Base-by-base conservation (phyloP, 30 jellyfish, hydroid and myxozoan genomes). In the Aurelia sp. region DNA sequence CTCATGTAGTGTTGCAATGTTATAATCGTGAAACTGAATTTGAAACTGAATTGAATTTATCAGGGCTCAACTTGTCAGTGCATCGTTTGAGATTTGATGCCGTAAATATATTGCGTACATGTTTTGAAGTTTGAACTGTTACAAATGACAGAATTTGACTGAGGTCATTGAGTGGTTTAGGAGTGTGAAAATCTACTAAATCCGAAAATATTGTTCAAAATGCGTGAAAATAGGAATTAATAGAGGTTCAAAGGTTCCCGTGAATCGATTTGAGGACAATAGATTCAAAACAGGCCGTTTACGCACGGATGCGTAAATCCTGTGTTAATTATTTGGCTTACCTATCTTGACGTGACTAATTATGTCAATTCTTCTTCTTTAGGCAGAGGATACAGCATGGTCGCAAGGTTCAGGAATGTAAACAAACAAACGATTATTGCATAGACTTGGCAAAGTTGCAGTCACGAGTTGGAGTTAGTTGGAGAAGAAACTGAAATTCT, bases 281-380 rank as follows among this genome's bases (percentile, higher is more conserved):
- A 3, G 80, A 69, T 30, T 16, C 80, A 17, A 15, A 22, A 69
- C 80, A 17, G 27, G 21, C 47, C 18, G 38, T 17, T 33, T 69
- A 18, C 4, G 80, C 15, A 69, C 4, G 80, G 27, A 69, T 69
- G 62, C 63, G 80, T 22, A 69, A 40, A 40, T 69, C 80, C 33
- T 69, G 52, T 69, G 80, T 31, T 69, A 33, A 69, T 40, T 30
- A 69, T n/a, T 50, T 13, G 62, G 80, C 38, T 17, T 40, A 22
- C 62, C 62, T 30, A 24, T 69, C 18, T 69, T 69, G 80, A 33
- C 80, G 80, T 69, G 80, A 69, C 80, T 16, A 50, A 22, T 66
- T 66, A 59, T 59, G 11, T 59, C 69, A 59, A 8, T 44, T 44
- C 15, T 13, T 44, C 6, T 44, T 44, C 55, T 44, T 44, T 44